These are phyloP conservation scores for Mimas tiliae DNA, from an alignment of 2,888 invertebrate species.

Conservation along the genomic window DNA sequence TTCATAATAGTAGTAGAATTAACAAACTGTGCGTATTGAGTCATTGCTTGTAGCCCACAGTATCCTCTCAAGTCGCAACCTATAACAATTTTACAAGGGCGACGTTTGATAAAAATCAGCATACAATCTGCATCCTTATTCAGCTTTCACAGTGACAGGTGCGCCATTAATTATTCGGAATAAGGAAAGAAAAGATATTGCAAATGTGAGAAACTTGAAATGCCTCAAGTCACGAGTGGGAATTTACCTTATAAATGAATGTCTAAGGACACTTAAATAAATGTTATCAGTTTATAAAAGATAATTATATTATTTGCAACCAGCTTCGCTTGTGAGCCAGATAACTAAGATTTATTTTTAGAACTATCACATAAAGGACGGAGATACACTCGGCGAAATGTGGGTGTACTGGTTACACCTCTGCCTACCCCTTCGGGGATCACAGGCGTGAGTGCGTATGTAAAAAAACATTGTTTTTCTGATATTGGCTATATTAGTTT, in stretches of 20 bases:
- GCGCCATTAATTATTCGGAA: neutral
- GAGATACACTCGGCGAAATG: no score
- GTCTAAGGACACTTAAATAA: neutral
- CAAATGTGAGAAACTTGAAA: no score
- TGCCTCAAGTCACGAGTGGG: slow-evolving; percentile 10
- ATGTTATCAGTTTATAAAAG: neutral
- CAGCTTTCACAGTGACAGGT: slow-evolving; percentile 2
- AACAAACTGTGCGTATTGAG: no score
- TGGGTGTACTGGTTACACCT: no score
- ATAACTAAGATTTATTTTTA: neutral
- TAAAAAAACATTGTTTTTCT: no score
- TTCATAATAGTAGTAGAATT: no score
- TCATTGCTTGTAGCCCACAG: no score
- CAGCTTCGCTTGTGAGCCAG: neutral
- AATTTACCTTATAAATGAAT: slow-evolving; percentile 4
- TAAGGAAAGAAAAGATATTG: neutral
- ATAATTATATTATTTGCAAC: neutral
- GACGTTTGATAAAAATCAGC: neutral
- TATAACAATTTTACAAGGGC: neutral
- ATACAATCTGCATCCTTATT: neutral
- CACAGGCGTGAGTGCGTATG: no score
- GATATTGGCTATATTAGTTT: no score
- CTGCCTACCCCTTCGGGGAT: no score
- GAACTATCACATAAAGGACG: no score
- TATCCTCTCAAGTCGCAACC: no score